These are phyloP conservation scores for Cairina moschata DNA, from an alignment of 2,113 vertebrate species.

Conservation along the genomic window DNA sequence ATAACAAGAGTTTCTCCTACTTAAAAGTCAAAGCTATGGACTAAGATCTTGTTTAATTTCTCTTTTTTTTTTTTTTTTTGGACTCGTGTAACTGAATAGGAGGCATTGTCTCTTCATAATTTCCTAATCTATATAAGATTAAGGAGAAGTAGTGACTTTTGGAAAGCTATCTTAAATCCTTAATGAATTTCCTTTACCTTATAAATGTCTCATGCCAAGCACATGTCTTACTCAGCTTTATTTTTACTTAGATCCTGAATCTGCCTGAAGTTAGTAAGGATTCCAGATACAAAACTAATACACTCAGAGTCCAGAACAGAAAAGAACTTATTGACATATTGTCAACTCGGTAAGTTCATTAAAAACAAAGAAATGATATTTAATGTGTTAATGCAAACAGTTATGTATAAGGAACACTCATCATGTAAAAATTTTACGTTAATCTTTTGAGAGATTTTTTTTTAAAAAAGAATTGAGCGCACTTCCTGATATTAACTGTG, in stretches of 20 bases:
- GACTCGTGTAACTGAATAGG: neutral
- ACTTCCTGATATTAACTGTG: neutral
- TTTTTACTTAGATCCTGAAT: constrained; percentile 82
- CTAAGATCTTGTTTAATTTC: neutral
- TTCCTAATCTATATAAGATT: neutral
- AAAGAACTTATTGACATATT: constrained; percentile 82
- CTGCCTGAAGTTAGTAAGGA: constrained; percentile 80
- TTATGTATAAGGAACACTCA: neutral
- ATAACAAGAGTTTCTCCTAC: neutral
- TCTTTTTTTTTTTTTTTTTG: neutral
- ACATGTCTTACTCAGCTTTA: neutral
- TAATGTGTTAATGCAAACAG: neutral
- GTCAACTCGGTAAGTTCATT: constrained; percentile 80
- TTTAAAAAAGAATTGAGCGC: neutral
- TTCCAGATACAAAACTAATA: constrained; percentile 86
- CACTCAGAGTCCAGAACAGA: constrained; percentile 88
- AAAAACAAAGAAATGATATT: neutral
- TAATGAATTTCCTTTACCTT: neutral
- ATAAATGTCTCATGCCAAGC: neutral
- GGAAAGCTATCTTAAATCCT: neutral
- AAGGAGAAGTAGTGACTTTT: neutral
- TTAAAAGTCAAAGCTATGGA: neutral
- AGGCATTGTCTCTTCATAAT: neutral
- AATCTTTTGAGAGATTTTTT: neutral
- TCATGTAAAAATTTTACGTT: neutral